These are phyloP conservation scores for Pachyramphus minor DNA, from an alignment of 2,113 vertebrate species.

Conservation along the genomic window DNA sequence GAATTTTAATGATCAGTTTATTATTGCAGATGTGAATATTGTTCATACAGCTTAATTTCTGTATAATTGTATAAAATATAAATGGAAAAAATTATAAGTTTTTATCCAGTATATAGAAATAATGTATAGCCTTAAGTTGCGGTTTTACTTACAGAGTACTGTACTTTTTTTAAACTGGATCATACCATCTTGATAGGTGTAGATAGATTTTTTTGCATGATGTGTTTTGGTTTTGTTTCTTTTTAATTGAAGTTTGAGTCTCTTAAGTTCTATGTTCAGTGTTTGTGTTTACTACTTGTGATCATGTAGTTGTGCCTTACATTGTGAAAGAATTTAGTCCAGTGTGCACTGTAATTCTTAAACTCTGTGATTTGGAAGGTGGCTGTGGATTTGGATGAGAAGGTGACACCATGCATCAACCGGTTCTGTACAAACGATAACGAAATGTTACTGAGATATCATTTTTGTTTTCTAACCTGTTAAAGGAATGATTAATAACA, in stretches of 20 bases:
- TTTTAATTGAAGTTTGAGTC: slow-evolving; percentile 31
- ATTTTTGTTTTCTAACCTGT: slow-evolving; percentile 84
- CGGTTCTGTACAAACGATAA: slow-evolving; percentile 61
- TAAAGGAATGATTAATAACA: slow-evolving; percentile 71
- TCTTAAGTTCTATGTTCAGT: slow-evolving; percentile 64
- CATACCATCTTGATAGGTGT: slow-evolving; percentile 63
- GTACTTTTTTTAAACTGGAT: slow-evolving; percentile 76
- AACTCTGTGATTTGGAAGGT: slow-evolving; percentile 58
- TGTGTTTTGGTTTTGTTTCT: slow-evolving; percentile 37
- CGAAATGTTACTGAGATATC: slow-evolving; percentile 77
- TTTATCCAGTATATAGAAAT: slow-evolving; percentile 63
- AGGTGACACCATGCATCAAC: slow-evolving; percentile 25
- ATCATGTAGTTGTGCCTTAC: slow-evolving; percentile 87
- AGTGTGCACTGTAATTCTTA: slow-evolving; percentile 72
- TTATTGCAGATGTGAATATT: slow-evolving; percentile 81
- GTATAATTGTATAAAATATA: slow-evolving; percentile 73
- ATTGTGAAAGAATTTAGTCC: slow-evolving; percentile 74
- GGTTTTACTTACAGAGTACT: slow-evolving; percentile 69
- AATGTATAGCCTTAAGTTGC: slow-evolving; percentile 60
- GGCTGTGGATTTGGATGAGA: slow-evolving; percentile 59
- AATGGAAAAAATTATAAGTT: slow-evolving; percentile 63
- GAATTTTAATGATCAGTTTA: slow-evolving; percentile 60
- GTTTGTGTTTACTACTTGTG: slow-evolving; percentile 74
- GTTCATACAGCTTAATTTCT: slow-evolving; percentile 73
- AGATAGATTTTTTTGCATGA: slow-evolving; percentile 73